Evolutionary conservation across 2,113 vertebrate species (phyloP).

Genomic region (Glareola pratincola): DNA sequence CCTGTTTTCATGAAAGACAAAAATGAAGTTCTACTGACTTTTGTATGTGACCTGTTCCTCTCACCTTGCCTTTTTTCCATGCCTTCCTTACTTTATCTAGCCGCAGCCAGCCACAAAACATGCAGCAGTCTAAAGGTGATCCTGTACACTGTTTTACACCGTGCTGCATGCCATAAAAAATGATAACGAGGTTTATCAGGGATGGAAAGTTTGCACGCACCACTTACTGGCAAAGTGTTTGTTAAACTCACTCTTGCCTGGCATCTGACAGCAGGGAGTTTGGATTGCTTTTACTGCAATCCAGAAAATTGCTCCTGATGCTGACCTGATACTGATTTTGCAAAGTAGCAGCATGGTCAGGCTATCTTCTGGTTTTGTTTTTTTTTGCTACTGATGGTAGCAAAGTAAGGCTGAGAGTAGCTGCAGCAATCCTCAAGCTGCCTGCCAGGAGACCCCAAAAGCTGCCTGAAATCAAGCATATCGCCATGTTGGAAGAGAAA

Average conservation of each 20-base stretch:
- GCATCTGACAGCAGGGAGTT: background rate
- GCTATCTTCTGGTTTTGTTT: background rate
- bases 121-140: background rate
- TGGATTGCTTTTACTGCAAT: background rate
- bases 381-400: background rate
- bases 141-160: background rate
- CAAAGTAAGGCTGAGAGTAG: background rate
- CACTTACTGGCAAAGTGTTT: background rate
- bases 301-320: background rate
- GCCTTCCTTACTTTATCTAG: background rate
- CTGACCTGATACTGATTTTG: background rate
- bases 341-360: background rate
- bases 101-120: background rate
- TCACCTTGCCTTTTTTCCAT: background rate
- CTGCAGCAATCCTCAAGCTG: background rate
- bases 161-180: background rate
- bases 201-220: background rate
- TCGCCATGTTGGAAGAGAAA: background rate
- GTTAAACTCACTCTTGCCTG: background rate
- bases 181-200: background rate
- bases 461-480: background rate
- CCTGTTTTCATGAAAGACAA: background rate
- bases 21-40: background rate
- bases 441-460: background rate
- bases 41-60: background rate